Percentiles rank a stretch among this genome's conserved stretches.
phyloP scores from a whole-genome alignment of 2,888 invertebrate species.

The Chorisops tibialis region DNA sequence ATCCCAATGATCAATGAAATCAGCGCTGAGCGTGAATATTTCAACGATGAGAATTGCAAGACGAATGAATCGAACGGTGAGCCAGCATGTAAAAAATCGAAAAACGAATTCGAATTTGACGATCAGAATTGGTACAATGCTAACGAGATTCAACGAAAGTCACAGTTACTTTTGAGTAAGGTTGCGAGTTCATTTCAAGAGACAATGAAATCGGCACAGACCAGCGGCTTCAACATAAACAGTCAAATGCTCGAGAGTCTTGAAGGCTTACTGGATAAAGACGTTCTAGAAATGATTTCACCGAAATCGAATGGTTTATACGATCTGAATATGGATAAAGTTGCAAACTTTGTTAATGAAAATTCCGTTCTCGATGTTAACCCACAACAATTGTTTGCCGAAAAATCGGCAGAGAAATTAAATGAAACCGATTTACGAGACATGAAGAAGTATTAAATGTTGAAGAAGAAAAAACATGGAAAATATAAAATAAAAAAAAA shows the following conservation, averaged over 20 bases:
- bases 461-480: not conserved
- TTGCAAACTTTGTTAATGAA: slow-evolving; percentile 21
- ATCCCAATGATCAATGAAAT: slow-evolving; percentile 32
- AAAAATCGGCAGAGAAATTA: not conserved
- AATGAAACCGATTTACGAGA: slow-evolving; percentile 20
- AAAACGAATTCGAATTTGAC: slow-evolving; percentile 39
- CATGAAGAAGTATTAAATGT: slow-evolving; percentile 20
- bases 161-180: slow-evolving; percentile 14
- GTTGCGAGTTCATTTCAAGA: slow-evolving; percentile 29
- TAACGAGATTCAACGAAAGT: slow-evolving; percentile 26
- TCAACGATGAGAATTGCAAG: slow-evolving; percentile 19
- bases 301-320: slow-evolving; percentile 34
- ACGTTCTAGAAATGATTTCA: slow-evolving; percentile 35
- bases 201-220: slow-evolving; percentile 34
- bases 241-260: slow-evolving; percentile 10
- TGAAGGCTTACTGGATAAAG: slow-evolving; percentile 32
- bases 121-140: slow-evolving; percentile 38
- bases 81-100: slow-evolving; percentile 34
- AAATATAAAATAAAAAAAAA: too few relatives aligned
- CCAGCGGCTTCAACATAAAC: slow-evolving; percentile 39
- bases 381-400: slow-evolving; percentile 5
- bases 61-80: slow-evolving; percentile 28
- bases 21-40: slow-evolving; percentile 29
- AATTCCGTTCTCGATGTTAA: slow-evolving; percentile 15
- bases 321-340: slow-evolving; percentile 36